These are phyloP conservation scores for Oryzias sinensis DNA, from an alignment of 2,797 vertebrate species.

Conservation along the genomic window DNA sequence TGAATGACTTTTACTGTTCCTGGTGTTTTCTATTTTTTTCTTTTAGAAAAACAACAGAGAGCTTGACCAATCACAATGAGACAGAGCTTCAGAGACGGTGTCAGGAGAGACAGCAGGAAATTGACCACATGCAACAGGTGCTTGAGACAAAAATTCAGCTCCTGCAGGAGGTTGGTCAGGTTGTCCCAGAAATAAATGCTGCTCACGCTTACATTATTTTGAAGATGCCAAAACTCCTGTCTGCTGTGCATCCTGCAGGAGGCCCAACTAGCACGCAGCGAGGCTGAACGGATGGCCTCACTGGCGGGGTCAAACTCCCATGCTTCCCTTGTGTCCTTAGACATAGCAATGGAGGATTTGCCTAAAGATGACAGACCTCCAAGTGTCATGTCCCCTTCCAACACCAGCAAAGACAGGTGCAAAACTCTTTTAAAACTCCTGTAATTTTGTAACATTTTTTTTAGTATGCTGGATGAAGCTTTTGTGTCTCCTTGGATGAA, in stretches of 20 bases:
- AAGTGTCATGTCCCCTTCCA: slow-evolving; percentile 55
- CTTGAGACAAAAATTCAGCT: slow-evolving; percentile 90
- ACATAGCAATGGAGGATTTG: slow-evolving; percentile 78
- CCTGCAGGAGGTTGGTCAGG: slow-evolving; percentile 85
- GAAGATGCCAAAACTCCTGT: neutral
- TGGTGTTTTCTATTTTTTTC: neutral
- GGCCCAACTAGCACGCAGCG: slow-evolving; percentile 84
- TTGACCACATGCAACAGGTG: slow-evolving; percentile 86
- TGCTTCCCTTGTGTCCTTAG: slow-evolving; percentile 77
- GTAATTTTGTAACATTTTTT: too few relatives aligned
- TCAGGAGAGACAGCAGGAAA: slow-evolving; percentile 87
- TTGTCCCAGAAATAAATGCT: neutral
- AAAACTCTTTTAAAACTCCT: neutral
- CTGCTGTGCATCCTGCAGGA: slow-evolving; percentile 73
- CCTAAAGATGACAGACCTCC: slow-evolving; percentile 61
- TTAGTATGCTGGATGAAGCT: too few relatives aligned
- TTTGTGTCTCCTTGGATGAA: too few relatives aligned
- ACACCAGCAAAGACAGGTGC: slow-evolving; percentile 81
- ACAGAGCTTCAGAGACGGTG: slow-evolving; percentile 82
- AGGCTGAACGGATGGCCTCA: slow-evolving; percentile 80
- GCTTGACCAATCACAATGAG: slow-evolving; percentile 85
- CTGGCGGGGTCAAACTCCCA: slow-evolving; percentile 83
- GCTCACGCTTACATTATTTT: neutral
- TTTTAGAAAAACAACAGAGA: slow-evolving; percentile 84
- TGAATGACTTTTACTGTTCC: neutral